A percentile compares a stretch with the other conserved stretches of the same genome.
Evolutionary conservation across 2,113 vertebrate genomes (phyloP).

Genomic region (Chloebia gouldiae): DNA sequence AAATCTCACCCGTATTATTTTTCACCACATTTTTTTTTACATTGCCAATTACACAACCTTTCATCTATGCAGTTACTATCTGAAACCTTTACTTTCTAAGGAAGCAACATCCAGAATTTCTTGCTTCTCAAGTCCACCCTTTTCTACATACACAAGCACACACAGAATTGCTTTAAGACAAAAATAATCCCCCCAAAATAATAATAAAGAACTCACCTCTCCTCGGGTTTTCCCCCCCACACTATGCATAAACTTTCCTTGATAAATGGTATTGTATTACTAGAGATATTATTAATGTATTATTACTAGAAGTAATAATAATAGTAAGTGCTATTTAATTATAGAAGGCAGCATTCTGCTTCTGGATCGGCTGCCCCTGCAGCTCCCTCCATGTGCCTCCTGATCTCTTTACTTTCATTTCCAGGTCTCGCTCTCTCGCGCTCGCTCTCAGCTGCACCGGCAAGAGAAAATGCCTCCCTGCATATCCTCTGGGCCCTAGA

Average conservation of each 20-base stretch:
- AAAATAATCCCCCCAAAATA: slow-evolving; percentile 40
- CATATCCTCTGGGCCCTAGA: slow-evolving; percentile 75
- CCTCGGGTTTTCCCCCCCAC: slow-evolving; percentile 24
- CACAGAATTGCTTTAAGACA: background rate
- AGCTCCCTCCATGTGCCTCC: slow-evolving; percentile 76
- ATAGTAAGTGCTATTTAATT: slow-evolving; percentile 82
- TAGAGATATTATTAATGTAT: slow-evolving; percentile 81
- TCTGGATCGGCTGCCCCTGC: slow-evolving; percentile 74
- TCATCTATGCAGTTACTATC: background rate
- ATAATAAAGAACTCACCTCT: slow-evolving; percentile 69
- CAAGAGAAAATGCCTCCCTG: slow-evolving; percentile 69
- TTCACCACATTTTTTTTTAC: background rate
- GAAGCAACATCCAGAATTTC: slow-evolving; percentile 30
- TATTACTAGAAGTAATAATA: slow-evolving; percentile 83
- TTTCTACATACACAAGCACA: slow-evolving; percentile 3
- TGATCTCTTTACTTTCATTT: slow-evolving; percentile 77
- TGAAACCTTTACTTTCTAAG: slow-evolving; percentile 20
- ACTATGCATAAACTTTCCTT: slow-evolving; percentile 70
- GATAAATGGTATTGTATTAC: slow-evolving; percentile 81
- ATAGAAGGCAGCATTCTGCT: slow-evolving; percentile 77
- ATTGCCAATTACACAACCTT: slow-evolving; percentile 4
- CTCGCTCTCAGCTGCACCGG: slow-evolving; percentile 62
- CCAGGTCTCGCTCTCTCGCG: slow-evolving; percentile 68
- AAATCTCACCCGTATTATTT: background rate
- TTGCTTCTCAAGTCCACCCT: slow-evolving; percentile 13